These are phyloP conservation scores for Meloidogyne floridensis DNA, from an alignment of 1,140 invertebrate species.

Conservation along the genomic window DNA sequence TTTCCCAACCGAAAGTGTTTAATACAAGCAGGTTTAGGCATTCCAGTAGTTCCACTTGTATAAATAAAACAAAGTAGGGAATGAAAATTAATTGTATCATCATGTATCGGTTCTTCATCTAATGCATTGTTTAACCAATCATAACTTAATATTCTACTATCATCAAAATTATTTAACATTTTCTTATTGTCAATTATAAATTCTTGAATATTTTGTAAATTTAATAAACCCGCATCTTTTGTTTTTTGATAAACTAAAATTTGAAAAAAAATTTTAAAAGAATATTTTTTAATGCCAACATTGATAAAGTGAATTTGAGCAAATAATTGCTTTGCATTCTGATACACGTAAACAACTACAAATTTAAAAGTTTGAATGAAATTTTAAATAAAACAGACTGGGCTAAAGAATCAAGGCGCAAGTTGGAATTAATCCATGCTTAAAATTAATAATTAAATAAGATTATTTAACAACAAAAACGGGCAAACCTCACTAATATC, in stretches of 20 bases:
- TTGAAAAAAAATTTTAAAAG: too few species aligned
- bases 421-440: conserved; percentile 85
- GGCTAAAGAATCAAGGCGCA: conserved; percentile 75
- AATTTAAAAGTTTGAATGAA: background rate
- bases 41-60: too few species aligned
- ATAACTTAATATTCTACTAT: too few species aligned
- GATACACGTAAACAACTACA: conserved; percentile 41
- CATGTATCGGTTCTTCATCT: conserved; percentile 40
- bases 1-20: conserved; percentile 52
- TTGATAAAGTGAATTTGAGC: conserved; percentile 36
- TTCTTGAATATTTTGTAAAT: too few species aligned
- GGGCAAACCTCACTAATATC: too few species aligned
- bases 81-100: conserved; percentile 51
- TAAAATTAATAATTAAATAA: too few species aligned
- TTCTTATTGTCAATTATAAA: too few species aligned
- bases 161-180: too few species aligned
- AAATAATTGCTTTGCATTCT: conserved; percentile 48
- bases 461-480: too few species aligned
- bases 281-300: conserved; percentile 27
- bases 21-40: conserved; percentile 67
- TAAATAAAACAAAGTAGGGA: conserved; percentile 66
- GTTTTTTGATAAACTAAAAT: too few species aligned
- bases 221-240: too few species aligned
- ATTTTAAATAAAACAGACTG: conserved; percentile 70
- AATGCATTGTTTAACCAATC: background rate